These are phyloP conservation scores for Guaruba guarouba DNA, from an alignment of 2,113 vertebrate genomes.

Conservation along the genomic window DNA sequence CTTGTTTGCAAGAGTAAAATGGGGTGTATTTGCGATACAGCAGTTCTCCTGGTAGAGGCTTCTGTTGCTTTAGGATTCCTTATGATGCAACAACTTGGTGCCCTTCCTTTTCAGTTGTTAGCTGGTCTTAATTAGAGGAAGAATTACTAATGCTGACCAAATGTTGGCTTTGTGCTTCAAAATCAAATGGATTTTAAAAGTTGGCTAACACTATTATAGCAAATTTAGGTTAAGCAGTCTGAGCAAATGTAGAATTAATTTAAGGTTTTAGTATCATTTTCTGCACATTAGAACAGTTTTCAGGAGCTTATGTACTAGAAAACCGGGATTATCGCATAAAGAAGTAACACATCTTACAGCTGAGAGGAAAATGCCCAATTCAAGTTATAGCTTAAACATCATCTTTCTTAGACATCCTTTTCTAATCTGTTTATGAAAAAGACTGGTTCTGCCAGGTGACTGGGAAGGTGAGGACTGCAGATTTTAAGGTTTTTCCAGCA, in stretches of 20 bases:
- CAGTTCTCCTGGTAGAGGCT: not conserved
- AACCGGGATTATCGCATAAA: not conserved
- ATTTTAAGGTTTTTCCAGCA: not conserved
- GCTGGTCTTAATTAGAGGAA: not conserved
- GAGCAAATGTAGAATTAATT: not conserved
- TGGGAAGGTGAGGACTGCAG: not conserved
- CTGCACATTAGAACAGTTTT: not conserved
- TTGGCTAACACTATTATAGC: not conserved
- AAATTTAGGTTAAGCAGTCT: constrained; percentile 9
- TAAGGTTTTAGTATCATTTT: not conserved
- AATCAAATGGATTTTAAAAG: not conserved
- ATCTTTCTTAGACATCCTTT: not conserved
- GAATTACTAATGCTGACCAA: not conserved
- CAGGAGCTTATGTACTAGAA: not conserved
- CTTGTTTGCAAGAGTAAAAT: not conserved
- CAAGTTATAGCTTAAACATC: not conserved
- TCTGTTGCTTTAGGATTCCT: not conserved
- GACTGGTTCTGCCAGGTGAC: not conserved
- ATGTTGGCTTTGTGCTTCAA: not conserved
- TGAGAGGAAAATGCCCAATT: not conserved
- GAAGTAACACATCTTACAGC: not conserved
- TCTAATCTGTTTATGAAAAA: not conserved
- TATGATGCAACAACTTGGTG: not conserved
- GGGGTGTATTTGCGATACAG: not conserved
- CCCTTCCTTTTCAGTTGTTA: not conserved